Evolutionary conservation across 64 coral and sea anemone genomes (phyloP).

Genomic region (Stylophora pistillata): DNA sequence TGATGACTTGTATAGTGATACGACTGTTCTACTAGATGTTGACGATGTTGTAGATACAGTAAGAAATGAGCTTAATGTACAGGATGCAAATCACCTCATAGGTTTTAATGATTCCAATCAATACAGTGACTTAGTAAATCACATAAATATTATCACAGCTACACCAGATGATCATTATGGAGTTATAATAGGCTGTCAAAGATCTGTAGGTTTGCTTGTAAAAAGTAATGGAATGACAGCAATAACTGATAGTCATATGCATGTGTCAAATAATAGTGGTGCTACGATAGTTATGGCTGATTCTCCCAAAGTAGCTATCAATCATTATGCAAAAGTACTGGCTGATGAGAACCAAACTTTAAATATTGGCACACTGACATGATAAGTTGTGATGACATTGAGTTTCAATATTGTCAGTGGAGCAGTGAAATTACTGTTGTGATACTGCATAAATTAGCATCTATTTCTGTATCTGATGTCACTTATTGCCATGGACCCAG

Average conservation of each 20-base stretch:
- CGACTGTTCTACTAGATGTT: constrained; percentile 2
- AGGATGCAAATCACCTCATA: neutral
- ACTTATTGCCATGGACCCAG: no score
- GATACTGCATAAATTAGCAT: no score
- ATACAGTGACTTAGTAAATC: neutral
- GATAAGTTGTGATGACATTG: no score
- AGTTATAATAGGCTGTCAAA: constrained; percentile 12
- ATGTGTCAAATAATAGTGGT: neutral
- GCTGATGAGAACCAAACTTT: neutral
- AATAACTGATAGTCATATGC: constrained; percentile 45
- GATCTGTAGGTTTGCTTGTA: constrained; percentile 23
- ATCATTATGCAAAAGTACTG: neutral
- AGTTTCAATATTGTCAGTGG: no score
- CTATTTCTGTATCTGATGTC: no score
- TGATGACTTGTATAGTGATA: constrained; percentile 16
- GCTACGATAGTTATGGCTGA: neutral
- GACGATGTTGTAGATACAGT: constrained; percentile 12
- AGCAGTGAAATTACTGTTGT: no score
- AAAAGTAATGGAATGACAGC: constrained; percentile 28
- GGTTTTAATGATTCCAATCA: constrained; percentile 9
- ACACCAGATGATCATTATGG: constrained; percentile 13
- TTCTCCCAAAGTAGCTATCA: neutral
- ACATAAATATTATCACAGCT: neutral
- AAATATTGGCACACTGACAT: constrained; percentile 8
- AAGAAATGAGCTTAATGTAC: neutral